Base-by-base conservation (phyloP, 2,113 vertebrate genomes). In the Donacobius atricapilla region DNA sequence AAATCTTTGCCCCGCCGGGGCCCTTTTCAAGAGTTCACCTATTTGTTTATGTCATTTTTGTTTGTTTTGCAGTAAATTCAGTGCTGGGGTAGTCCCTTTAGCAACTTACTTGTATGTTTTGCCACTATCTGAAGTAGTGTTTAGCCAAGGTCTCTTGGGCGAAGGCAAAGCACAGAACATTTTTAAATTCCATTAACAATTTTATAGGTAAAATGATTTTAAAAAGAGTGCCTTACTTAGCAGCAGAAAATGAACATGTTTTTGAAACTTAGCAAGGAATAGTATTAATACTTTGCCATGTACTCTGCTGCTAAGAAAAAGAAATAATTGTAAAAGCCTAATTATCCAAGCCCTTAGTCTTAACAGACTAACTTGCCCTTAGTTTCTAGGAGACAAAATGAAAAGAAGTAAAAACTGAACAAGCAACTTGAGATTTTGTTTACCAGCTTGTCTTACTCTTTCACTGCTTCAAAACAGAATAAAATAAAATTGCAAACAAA, bases 61-160 rank as follows among this genome's bases (percentile, higher is more conserved):
- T 97, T 97, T 97, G 92, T 77, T 95, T 87, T 97, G 86, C 93
- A 92, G 88, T 94, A 95, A 97, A 94, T 96, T 92, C 86, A 90
- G 60, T 9, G 18, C 51, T 56, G 86, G 90, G 56, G 80, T 78
- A 96, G 92, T 89, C 44, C 51, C 60, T 90, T 83, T 68, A 93
- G 37, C 68, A 78, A 83, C 51, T 70, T 80, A 80, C 35, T 95
- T 83, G 51, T 60, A 27, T 48, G 51, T 82, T 89, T 66, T 93
- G 69, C 66, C 44, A 51, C 72, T 86, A 66, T 90, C 79, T 90
- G 69, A 90, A 95, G 72, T 44, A 87, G 47, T 81, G 56, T 51
- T 93, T 66, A 94, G 63, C 48, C 60, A 68, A 83, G 76, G 57
- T 80, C 80, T 89, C 71, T 17, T 31, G 53, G 40, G 71, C 22